Evolutionary conservation across 1,140 invertebrate genomes (phyloP).

Genomic region (Galendromus occidentalis): DNA sequence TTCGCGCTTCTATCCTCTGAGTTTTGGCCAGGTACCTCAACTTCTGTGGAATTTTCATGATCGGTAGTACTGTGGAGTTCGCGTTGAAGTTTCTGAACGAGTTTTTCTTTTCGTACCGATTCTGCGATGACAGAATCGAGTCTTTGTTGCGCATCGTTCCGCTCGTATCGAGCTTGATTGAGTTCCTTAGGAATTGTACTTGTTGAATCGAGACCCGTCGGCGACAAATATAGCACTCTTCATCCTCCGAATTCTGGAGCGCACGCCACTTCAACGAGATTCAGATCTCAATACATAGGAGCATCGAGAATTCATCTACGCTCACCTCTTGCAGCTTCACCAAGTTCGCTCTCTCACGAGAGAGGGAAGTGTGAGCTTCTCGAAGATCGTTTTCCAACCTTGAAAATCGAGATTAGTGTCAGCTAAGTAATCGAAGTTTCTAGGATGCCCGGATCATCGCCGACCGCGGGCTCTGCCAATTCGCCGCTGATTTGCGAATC

Average conservation of each 20-base stretch:
- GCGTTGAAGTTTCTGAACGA: neutral
- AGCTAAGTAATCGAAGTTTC: too few relatives aligned
- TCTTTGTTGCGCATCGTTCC: neutral
- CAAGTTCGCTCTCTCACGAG: neutral
- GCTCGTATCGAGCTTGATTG: neutral
- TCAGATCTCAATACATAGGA: neutral
- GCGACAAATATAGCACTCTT: too few relatives aligned
- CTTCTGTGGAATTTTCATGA: neutral
- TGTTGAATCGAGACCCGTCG: too few relatives aligned
- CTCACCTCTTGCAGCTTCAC: slow-evolving; percentile 4
- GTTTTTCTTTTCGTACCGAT: neutral
- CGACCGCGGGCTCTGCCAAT: too few relatives aligned
- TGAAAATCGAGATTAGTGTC: neutral
- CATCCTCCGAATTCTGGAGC: too few relatives aligned
- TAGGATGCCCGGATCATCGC: too few relatives aligned
- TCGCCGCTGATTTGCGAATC: too few relatives aligned
- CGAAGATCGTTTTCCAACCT: neutral
- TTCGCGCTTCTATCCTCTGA: neutral
- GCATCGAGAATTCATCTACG: too few relatives aligned
- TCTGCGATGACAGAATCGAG: neutral
- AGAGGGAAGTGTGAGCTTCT: neutral
- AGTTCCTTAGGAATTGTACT: too few relatives aligned
- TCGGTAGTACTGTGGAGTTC: neutral
- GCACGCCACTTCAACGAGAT: neutral
- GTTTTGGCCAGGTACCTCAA: neutral